These are phyloP conservation scores for Eubasilissa splendida DNA, from an alignment of 2,888 invertebrate species.

Conservation along the genomic window DNA sequence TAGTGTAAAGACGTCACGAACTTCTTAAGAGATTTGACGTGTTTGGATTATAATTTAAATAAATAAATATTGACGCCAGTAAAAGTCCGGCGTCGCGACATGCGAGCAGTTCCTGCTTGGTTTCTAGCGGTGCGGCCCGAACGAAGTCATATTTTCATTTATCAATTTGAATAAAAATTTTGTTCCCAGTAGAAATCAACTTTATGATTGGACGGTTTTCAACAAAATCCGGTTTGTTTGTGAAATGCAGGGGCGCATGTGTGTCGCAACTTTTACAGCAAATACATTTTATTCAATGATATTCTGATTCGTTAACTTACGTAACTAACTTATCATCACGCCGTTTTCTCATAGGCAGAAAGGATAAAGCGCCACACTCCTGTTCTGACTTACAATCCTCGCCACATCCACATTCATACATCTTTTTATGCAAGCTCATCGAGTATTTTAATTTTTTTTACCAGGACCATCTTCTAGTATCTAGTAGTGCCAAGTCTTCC, in stretches of 20 bases:
- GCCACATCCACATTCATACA: too few species aligned
- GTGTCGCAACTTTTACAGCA: neutral
- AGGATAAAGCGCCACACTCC: too few species aligned
- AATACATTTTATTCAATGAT: neutral
- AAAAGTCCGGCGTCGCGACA: neutral
- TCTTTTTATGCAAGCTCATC: too few species aligned
- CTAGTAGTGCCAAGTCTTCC: too few species aligned
- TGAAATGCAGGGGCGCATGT: slow-evolving; percentile 19
- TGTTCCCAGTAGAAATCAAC: slow-evolving; percentile 48
- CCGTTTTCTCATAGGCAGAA: too few species aligned
- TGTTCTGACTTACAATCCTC: too few species aligned
- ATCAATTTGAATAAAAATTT: slow-evolving; percentile 49
- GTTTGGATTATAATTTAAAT: slow-evolving; percentile 25
- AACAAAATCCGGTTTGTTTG: slow-evolving; percentile 53
- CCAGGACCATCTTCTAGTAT: too few species aligned
- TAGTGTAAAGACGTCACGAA: slow-evolving; percentile 1
- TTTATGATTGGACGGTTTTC: slow-evolving; percentile 54
- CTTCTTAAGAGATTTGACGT: slow-evolving; percentile 14
- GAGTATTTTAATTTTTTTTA: too few species aligned
- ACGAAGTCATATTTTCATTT: slow-evolving; percentile 26
- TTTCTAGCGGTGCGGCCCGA: neutral
- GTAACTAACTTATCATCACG: too few species aligned
- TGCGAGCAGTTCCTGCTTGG: neutral
- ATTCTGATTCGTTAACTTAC: too few species aligned
- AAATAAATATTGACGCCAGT: slow-evolving; percentile 10